Conservation (phyloP, 2,113 vertebrate genomes). For the Neogobius melanostomus region DNA sequence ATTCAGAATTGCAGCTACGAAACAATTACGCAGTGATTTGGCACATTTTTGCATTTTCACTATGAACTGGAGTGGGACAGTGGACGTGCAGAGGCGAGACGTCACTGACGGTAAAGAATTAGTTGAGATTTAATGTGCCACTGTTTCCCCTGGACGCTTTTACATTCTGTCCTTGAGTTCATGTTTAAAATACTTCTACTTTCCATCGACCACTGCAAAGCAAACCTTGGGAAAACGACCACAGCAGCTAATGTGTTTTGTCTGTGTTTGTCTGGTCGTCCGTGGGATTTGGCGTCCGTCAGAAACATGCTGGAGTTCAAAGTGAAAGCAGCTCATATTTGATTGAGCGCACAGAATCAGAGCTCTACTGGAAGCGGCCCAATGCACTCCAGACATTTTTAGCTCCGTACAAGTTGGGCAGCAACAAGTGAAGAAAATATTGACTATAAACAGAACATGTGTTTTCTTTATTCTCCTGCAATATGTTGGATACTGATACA, state of each 20-base stretch:
- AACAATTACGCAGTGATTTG: too few relatives aligned
- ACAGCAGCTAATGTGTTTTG: conserved; percentile 24
- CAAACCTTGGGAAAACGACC: conserved; percentile 21
- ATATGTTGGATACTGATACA: background rate
- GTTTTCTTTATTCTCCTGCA: background rate
- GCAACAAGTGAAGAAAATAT: conserved; percentile 62
- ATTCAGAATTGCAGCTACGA: too few relatives aligned
- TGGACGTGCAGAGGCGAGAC: too few relatives aligned
- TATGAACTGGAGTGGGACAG: too few relatives aligned
- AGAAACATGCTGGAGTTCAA: conserved; percentile 9
- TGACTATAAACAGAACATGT: conserved; percentile 58
- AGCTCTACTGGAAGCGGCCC: conserved; percentile 25
- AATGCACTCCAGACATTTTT: conserved; percentile 38
- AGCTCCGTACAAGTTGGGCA: conserved; percentile 54
- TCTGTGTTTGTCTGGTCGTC: conserved; percentile 25
- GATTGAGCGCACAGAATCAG: background rate
- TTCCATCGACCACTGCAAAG: background rate
- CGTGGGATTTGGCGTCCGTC: conserved; percentile 26
- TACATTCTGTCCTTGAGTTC: too few relatives aligned
- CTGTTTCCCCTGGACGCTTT: too few relatives aligned
- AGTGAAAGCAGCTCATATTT: background rate
- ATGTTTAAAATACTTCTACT: background rate
- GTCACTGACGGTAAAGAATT: too few relatives aligned
- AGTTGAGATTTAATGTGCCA: too few relatives aligned
- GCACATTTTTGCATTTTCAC: too few relatives aligned